These are phyloP conservation scores for Parauchenoglanis ngamensis DNA, from an alignment of 2,797 vertebrate genomes.

Conservation along the genomic window DNA sequence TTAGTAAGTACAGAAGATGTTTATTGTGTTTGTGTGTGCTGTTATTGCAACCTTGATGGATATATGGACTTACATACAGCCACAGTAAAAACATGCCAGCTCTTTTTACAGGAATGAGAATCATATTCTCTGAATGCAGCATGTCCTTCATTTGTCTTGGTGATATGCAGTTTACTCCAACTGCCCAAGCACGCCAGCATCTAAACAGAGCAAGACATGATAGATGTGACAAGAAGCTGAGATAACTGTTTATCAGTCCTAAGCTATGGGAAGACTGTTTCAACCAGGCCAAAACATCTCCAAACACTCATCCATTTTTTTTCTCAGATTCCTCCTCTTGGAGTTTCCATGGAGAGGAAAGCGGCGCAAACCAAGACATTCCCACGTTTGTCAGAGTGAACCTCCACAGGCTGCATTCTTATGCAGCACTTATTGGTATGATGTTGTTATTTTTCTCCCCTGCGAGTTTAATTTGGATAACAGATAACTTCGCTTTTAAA, in stretches of 20 bases:
- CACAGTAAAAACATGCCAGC: conserved; percentile 16
- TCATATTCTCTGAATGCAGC: conserved; percentile 26
- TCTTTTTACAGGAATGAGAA: conserved; percentile 23
- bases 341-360: conserved; percentile 40
- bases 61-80: conserved; percentile 5
- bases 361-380: conserved; percentile 43
- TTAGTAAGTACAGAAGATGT: conserved; percentile 28
- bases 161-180: conserved; percentile 68
- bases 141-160: conserved; percentile 60
- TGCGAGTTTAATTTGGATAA: conserved; percentile 59
- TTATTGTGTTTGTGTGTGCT: not conserved
- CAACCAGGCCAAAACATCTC: conserved; percentile 56
- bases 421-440: conserved; percentile 38
- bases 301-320: conserved; percentile 44
- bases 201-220: conserved; percentile 77
- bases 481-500: conserved; percentile 36
- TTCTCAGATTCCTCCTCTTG: conserved; percentile 35
- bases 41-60: conserved; percentile 33
- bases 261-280: conserved; percentile 69
- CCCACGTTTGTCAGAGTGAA: conserved; percentile 68
- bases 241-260: conserved; percentile 74
- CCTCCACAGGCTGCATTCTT: conserved; percentile 59
- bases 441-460: conserved; percentile 19
- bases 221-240: conserved; percentile 73
- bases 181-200: conserved; percentile 65